A percentile compares a stretch with the other conserved stretches of the same genome.
phyloP scores from a whole-genome alignment of 2,888 invertebrate genomes.

The Acleris emargana region DNA sequence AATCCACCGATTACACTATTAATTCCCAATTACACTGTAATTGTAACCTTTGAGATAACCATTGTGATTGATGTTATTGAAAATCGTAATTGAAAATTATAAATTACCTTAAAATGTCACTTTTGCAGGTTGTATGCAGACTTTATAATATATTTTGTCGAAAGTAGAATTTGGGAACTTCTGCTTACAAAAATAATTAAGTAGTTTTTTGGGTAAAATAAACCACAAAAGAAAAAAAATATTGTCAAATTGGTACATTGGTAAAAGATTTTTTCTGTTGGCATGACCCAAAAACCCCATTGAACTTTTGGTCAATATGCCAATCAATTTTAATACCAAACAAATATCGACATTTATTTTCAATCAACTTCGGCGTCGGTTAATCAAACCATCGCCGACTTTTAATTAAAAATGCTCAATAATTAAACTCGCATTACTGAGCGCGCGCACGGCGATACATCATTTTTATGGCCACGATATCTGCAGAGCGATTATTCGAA shows the following conservation, averaged over 20 bases:
- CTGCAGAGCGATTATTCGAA: constrained; percentile 34
- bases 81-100: neutral
- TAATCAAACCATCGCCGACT: constrained; percentile 18
- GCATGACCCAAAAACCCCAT: neutral
- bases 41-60: constrained; percentile 33
- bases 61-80: constrained; percentile 22
- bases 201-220: too few relatives aligned
- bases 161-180: too few relatives aligned
- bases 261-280: neutral
- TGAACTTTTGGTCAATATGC: constrained; percentile 12
- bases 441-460: constrained; percentile 37
- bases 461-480: constrained; percentile 42
- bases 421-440: constrained; percentile 46
- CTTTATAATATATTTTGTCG: too few relatives aligned
- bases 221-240: too few relatives aligned
- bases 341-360: constrained; percentile 30
- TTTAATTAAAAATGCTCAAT: constrained; percentile 41
- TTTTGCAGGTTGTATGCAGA: neutral
- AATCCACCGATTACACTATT: constrained; percentile 31
- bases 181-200: too few relatives aligned
- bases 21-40: constrained; percentile 34
- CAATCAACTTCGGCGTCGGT: constrained; percentile 20
- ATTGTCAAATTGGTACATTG: too few relatives aligned
- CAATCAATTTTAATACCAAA: constrained; percentile 11
- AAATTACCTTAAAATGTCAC: neutral